Base-by-base conservation (phyloP, 2,797 vertebrate genomes). In the Sciurus vulgaris region DNA sequence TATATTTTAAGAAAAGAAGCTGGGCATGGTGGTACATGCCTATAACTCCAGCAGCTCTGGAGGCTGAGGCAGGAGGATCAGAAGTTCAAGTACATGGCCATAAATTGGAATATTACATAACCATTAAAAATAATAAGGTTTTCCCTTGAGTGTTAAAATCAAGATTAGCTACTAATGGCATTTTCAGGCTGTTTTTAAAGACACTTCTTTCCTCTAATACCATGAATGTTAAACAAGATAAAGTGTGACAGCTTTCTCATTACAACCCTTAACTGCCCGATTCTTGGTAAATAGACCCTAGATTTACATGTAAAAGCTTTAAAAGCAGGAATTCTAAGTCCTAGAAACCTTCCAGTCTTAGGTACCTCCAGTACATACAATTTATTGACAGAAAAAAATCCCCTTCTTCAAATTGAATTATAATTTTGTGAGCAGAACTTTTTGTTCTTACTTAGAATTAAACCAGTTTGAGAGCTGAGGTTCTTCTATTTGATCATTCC, bases 401-500 rank as follows among this genome's bases (percentile, higher is more conserved):
- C n/a, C 7, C 14, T 35, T 59, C 73, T 91, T 91, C 18, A 86
- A 90, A 93, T 33, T 81, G 51, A 94, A 49, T 67, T 78, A 63
- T 63, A 89, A 86, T 73, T 49, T 41, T 76, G n/a, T 63, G 33
- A 90, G 47, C n/a, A 85, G 63, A 73, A 72, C 20, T 65, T 91
- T 92, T 85, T 84, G 78, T 89, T 92, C 97, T 96, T 98, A 98
- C 97, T 88, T 79, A 73, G 96, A 79, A 74, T 96, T 69, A 97
- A 98, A 97, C 97, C 97, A 98, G 20, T 83, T 30, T 13, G 87
- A 94, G 35, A 97, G 87, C 44, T 15, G 73, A 83, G 82, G 91
- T 94, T 96, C 96, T 95, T 95, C 79, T 59, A 74, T 20, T 38
- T 87, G 63, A 82, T 90, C 28, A 73, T 93, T 88, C 93, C 96